Evolutionary conservation across 1,140 invertebrate genomes (phyloP), one percentile per base, ranked within the genome.

Genomic region (Coptotermes formosanus): DNA sequence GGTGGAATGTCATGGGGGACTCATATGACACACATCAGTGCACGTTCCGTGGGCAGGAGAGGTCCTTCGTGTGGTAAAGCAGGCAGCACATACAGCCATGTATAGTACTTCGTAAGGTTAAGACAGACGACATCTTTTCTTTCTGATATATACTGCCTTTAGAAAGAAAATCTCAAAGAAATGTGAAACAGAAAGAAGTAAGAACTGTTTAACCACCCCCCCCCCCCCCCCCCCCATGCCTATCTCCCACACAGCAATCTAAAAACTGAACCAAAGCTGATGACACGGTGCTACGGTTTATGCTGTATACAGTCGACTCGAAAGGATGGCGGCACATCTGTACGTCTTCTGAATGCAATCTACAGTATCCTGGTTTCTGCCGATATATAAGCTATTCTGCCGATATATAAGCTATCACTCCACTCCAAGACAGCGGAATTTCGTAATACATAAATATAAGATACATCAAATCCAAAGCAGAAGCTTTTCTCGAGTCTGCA

Each of bases 361-460:
- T n/a, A 25, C 25, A 75, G 64, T 6, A 30, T 30, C 8, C 4
- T 75, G n/a, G 25, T 25, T 75, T 75, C 25, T 75, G 25, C n/a
- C 38, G 64, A 75, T 30, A 75, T 75, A 30, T 30, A 75, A 75
- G 25, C 25, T 14, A 75, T 75, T 75, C 25, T 75, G 25, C n/a
- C 38, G 64, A 75, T 30, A 75, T 75, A 30, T 30, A 75, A 75
- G 25, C 25, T 14, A 75, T 75, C 64, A 75, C 19, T 64, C n/a
- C 64, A 25, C 25, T 75, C n/a, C 64, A 25, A 75, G 30, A 75
- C 1, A 75, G 64, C 8, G 25, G 64, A 75, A 75, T 30, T 75
- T 75, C 64, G 25, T 75, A 75, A 75, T 75, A 75, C 64, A 75
- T 75, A 75, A 75, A 75, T 75, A 75, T 75, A 75, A 75, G n/a